phyloP scores from a whole-genome alignment of 2,797 vertebrate species.

The Sylvia borin region DNA sequence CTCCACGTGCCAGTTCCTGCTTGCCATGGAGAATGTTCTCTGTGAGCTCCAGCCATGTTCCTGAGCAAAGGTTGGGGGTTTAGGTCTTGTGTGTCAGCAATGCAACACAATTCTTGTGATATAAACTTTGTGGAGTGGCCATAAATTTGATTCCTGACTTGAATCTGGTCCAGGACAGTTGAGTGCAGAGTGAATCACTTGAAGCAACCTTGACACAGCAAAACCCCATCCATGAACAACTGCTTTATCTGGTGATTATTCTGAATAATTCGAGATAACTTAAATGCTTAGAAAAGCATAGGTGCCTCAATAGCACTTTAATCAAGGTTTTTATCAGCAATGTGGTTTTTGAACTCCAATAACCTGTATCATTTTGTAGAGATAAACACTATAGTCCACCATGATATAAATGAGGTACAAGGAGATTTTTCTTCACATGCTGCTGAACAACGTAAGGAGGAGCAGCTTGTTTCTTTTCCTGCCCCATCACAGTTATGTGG shows the following conservation, averaged over 20 bases:
- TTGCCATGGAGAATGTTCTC: fast-evolving
- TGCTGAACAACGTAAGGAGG: not conserved
- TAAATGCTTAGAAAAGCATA: not conserved
- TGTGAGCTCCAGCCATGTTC: not conserved
- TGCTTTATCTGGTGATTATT: not conserved
- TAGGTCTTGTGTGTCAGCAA: not conserved
- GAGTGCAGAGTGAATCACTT: not conserved
- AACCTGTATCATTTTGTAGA: not conserved
- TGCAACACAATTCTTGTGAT: not conserved
- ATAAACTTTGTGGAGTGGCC: not conserved
- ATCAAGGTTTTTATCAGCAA: not conserved
- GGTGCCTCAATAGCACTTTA: not conserved
- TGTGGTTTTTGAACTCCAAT: not conserved
- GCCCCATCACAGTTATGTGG: not conserved
- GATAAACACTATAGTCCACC: not conserved
- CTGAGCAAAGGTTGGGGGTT: not conserved
- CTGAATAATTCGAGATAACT: not conserved
- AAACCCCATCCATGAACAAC: not conserved
- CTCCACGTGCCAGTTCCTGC: fast-evolving
- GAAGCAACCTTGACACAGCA: not conserved
- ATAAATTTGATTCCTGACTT: not conserved
- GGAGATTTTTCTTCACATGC: not conserved
- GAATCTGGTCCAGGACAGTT: not conserved
- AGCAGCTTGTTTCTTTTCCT: not conserved
- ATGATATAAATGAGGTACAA: not conserved